These are phyloP conservation scores for Prochilodus magdalenae DNA, from an alignment of 2,113 vertebrate genomes.

Conservation along the genomic window DNA sequence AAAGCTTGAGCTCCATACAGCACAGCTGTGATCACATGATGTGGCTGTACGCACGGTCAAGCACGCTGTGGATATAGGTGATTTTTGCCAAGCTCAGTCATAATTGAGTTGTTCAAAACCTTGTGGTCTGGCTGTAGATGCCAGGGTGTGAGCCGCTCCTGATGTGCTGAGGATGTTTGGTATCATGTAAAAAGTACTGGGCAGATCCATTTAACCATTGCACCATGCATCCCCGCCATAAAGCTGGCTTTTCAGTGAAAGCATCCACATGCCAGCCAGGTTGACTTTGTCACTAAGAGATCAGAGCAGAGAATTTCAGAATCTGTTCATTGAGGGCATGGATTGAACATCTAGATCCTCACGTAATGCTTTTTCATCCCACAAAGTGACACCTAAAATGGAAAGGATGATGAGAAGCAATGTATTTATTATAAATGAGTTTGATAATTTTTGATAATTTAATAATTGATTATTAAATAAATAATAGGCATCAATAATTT, in stretches of 20 bases:
- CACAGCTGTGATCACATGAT: slow-evolving; percentile 41
- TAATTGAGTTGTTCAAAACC: slow-evolving; percentile 59
- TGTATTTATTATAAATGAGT: too few relatives aligned
- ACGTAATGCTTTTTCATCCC: slow-evolving; percentile 29
- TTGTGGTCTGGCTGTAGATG: slow-evolving; percentile 60
- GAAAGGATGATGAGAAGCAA: neutral
- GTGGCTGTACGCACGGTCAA: neutral
- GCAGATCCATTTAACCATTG: slow-evolving; percentile 64
- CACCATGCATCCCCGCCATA: slow-evolving; percentile 48
- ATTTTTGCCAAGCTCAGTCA: slow-evolving; percentile 62
- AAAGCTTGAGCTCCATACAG: neutral
- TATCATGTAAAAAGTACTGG: slow-evolving; percentile 60
- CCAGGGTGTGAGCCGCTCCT: slow-evolving; percentile 65
- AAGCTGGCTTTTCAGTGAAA: slow-evolving; percentile 59
- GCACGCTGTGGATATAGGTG: slow-evolving; percentile 49
- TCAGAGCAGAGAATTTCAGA: slow-evolving; percentile 10
- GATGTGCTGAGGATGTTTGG: neutral
- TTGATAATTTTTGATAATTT: too few relatives aligned
- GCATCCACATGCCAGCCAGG: neutral
- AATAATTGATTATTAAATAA: too few relatives aligned
- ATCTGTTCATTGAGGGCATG: neutral
- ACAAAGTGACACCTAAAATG: slow-evolving; percentile 62
- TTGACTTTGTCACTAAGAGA: neutral
- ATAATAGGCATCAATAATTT: too few relatives aligned
- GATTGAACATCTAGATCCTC: neutral